phyloP scores from a whole-genome alignment of 2,797 vertebrate species.

The Neosilurus hyrtlii region DNA sequence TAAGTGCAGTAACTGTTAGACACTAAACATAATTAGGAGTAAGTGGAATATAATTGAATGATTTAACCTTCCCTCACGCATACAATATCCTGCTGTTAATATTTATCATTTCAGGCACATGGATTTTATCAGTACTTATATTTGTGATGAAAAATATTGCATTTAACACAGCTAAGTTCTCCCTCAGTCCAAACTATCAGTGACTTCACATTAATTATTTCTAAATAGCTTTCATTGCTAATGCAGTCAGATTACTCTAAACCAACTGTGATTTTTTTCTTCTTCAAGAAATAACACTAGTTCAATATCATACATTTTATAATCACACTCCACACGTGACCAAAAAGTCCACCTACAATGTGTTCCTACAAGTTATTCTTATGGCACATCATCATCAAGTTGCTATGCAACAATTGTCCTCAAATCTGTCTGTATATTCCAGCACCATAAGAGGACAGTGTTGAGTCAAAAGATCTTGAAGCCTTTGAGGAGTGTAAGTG shows the following conservation, averaged over 20 bases:
- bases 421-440: background rate
- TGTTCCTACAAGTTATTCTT: background rate
- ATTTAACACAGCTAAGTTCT: background rate
- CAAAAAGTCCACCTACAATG: background rate
- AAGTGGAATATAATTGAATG: background rate
- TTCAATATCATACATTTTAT: background rate
- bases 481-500: slow-evolving; percentile 86
- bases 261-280: no score
- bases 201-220: background rate
- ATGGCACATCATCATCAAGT: slow-evolving; percentile 2
- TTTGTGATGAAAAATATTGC: background rate
- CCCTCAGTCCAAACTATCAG: background rate
- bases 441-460: slow-evolving; percentile 31
- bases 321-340: background rate
- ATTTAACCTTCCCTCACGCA: background rate
- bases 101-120: background rate
- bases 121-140: background rate
- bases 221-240: background rate
- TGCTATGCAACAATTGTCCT: background rate
- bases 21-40: background rate
- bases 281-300: background rate
- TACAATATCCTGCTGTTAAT: background rate
- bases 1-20: background rate
- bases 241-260: background rate
- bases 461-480: slow-evolving; percentile 88